Base-by-base conservation (phyloP, 2,888 invertebrate genomes). In the Dryobotodes eremita region DNA sequence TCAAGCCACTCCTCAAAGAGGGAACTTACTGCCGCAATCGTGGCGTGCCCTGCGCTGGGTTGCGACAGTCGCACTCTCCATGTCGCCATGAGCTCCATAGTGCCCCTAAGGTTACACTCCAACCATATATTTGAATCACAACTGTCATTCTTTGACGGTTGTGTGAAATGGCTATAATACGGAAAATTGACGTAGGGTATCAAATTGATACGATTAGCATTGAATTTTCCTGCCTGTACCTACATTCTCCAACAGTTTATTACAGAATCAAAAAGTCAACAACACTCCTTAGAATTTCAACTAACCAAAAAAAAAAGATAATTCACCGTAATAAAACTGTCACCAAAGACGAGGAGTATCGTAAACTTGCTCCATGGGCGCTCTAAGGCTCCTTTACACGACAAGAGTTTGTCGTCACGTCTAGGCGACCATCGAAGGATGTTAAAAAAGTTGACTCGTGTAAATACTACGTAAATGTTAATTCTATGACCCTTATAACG, bases 311-410 rank as follows among this genome's bases (percentile, higher is more conserved):
- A 81, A 77, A 73, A 77, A 46, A 71, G 62, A 69, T 71, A 77
- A 71, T 46, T 50, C 50, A 11, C 17, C 23, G 26, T 77, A 57
- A 77, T 82, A 82, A 81, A 82, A 71, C 71, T 77, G 77, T 77
- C 71, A 31, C 68, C 50, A 26, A 61, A 68, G 46, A 46, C 66
- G 31, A 71, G 71, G 53, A 23, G 55, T 15, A 36, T 82, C 82
- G 77, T 82, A 77, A 82, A 82, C 46, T 76, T 76, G 36, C 42
- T 57, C 26, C 36, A 53, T 69, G 57, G 68, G n/a, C 5, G 26
- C 46, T 46, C 17, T 72, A 23, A 66, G 50, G 53, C 6, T 42
- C 11, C n/a, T 11, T 36, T 70, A 55, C 36, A 70, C n/a, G 17
- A 11, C 6, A 55, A 42, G 6, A 55, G 4, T 20, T 55, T 55